Percentiles rank a stretch among this genome's conserved stretches.
phyloP scores from a whole-genome alignment of 1,140 invertebrate genomes.

The Drosophila repleta region DNA sequence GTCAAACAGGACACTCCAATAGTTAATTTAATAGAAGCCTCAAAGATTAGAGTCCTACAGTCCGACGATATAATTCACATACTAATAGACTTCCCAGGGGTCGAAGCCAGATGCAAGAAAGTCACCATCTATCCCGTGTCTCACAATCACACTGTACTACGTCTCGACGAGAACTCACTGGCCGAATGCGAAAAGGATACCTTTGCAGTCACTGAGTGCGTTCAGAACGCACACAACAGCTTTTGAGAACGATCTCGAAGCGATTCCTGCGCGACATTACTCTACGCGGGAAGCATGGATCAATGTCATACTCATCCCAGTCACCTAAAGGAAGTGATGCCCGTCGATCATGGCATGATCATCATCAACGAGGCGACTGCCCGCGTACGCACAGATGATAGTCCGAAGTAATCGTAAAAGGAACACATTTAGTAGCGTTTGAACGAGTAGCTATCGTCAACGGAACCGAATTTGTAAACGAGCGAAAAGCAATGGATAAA shows the following conservation, averaged over 20 bases:
- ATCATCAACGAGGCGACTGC: conserved; percentile 3
- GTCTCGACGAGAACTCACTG: too few species aligned
- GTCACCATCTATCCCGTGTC: too few species aligned
- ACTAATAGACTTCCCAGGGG: too few species aligned
- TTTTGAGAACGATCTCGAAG: conserved; percentile 30
- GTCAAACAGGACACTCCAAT: too few species aligned
- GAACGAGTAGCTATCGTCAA: conserved; percentile 1
- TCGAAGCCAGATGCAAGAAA: too few species aligned
- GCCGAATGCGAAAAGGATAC: too few species aligned
- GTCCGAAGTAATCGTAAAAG: not conserved
- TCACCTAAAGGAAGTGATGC: not conserved
- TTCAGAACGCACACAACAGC: too few species aligned
- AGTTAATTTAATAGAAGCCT: too few species aligned
- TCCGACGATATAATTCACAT: too few species aligned
- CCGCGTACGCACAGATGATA: not conserved
- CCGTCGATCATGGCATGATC: conserved; percentile 1
- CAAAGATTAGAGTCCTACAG: too few species aligned
- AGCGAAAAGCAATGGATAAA: not conserved
- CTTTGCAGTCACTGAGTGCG: too few species aligned
- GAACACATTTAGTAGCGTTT: not conserved
- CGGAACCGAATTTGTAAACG: not conserved
- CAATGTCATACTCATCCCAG: conserved; percentile 31
- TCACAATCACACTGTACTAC: too few species aligned
- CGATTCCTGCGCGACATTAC: conserved; percentile 28
- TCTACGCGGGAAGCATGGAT: conserved; percentile 32